Evolutionary conservation across 1,140 invertebrate species (phyloP).

Genomic region (Saccostrea echinata): DNA sequence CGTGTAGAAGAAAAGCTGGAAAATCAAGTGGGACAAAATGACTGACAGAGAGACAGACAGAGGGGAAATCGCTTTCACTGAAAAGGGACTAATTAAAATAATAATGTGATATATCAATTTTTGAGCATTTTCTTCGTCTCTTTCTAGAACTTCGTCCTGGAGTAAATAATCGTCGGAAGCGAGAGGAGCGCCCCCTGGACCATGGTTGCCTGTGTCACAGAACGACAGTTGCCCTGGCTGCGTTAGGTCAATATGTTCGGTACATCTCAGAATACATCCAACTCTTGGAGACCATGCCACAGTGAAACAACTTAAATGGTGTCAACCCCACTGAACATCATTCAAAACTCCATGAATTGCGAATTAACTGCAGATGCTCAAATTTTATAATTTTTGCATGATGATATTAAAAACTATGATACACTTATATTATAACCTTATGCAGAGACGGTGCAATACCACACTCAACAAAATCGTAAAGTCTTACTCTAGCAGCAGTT

Average conservation of each 20-base stretch:
- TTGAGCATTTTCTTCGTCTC: background rate
- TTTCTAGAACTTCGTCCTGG: background rate
- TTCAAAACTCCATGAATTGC: background rate
- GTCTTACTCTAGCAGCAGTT: too few relatives aligned
- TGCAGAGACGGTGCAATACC: too few relatives aligned
- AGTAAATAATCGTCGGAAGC: constrained; percentile 55
- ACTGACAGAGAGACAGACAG: too few relatives aligned
- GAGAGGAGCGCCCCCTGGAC: constrained; percentile 70
- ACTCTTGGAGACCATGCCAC: background rate
- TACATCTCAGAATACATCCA: constrained; percentile 65
- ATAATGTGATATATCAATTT: too few relatives aligned
- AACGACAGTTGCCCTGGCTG: constrained; percentile 73
- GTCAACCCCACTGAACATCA: background rate
- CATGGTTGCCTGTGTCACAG: constrained; percentile 73
- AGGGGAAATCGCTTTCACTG: too few relatives aligned
- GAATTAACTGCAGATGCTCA: background rate
- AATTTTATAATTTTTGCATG: background rate
- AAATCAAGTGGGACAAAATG: too few relatives aligned
- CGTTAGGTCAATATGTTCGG: constrained; percentile 72
- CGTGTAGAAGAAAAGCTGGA: too few relatives aligned
- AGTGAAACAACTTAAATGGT: background rate
- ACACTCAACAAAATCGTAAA: too few relatives aligned
- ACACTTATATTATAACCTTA: background rate
- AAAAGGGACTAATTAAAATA: too few relatives aligned
- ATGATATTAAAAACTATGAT: background rate